Evolutionary conservation across 2,113 vertebrate genomes (phyloP).

Genomic region (Orthonyx spaldingii): DNA sequence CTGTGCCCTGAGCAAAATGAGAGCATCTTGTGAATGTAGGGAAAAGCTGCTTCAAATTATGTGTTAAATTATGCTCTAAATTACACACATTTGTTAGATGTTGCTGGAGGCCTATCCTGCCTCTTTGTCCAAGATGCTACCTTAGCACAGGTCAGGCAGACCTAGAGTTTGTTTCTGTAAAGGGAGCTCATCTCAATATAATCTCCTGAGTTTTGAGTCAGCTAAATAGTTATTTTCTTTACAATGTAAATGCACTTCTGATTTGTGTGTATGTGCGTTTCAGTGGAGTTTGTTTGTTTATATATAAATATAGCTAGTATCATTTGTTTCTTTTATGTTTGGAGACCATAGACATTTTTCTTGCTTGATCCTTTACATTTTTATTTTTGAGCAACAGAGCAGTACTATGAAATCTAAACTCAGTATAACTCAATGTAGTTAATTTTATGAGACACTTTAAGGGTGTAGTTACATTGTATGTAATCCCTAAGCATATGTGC

Average conservation of each 20-base stretch:
- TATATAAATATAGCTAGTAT: neutral
- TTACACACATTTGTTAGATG: neutral
- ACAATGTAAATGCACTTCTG: neutral
- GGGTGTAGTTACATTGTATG: neutral
- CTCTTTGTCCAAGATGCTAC: neutral
- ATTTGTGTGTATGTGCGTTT: neutral
- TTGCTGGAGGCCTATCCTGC: neutral
- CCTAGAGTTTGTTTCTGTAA: neutral
- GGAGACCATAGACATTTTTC: neutral
- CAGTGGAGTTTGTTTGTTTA: neutral
- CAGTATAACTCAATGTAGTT: neutral
- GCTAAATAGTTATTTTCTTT: neutral
- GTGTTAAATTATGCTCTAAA: conserved; percentile 36
- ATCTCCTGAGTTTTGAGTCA: neutral
- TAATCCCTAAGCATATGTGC: neutral
- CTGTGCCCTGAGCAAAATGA: neutral
- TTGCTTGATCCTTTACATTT: neutral
- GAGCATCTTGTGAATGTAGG: neutral
- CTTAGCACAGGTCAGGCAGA: neutral
- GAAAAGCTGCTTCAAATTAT: conserved; percentile 18
- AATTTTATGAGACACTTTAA: neutral
- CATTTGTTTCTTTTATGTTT: neutral
- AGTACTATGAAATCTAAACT: neutral
- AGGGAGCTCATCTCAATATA: neutral
- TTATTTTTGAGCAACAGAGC: neutral